Evolutionary conservation across 2,888 invertebrate species (phyloP).

Genomic region (Thereva nobilitata): DNA sequence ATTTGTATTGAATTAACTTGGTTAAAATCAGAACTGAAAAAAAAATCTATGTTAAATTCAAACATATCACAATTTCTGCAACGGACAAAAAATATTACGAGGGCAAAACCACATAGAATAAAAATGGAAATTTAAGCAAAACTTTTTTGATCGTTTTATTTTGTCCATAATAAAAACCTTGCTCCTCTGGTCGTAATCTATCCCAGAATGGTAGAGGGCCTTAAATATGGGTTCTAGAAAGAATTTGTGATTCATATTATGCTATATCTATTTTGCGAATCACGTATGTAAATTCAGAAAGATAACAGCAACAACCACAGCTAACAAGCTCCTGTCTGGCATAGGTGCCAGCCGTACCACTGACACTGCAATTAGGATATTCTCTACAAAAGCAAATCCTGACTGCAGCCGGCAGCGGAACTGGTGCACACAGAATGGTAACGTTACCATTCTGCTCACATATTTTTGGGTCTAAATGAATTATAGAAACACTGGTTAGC

Average conservation of each 20-base stretch:
- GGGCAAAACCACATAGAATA: too few species aligned
- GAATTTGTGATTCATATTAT: conserved; percentile 23
- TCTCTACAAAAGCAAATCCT: too few species aligned
- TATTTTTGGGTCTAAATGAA: conserved; percentile 31
- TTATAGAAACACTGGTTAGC: conserved; percentile 30
- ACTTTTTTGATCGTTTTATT: too few species aligned
- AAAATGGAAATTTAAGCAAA: too few species aligned
- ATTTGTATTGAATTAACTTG: too few species aligned
- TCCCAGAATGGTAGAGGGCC: conserved; percentile 4
- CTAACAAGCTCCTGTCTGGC: conserved; percentile 31
- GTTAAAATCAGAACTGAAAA: too few species aligned
- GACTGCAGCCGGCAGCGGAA: too few species aligned
- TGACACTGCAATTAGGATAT: conserved; percentile 13
- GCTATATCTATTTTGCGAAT: conserved; percentile 34
- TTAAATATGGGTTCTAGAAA: conserved; percentile 18
- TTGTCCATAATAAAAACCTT: too few species aligned
- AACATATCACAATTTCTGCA: too few species aligned
- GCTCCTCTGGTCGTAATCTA: not conserved
- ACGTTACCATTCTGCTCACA: conserved; percentile 1
- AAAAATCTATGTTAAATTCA: too few species aligned
- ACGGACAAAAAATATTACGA: too few species aligned
- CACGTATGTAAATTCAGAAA: conserved; percentile 39
- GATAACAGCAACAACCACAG: conserved; percentile 37
- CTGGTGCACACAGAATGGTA: too few species aligned
- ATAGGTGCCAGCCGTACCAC: conserved; percentile 8